Base-by-base conservation (phyloP, 2,888 invertebrate species). In the Proisotoma minuta region DNA sequence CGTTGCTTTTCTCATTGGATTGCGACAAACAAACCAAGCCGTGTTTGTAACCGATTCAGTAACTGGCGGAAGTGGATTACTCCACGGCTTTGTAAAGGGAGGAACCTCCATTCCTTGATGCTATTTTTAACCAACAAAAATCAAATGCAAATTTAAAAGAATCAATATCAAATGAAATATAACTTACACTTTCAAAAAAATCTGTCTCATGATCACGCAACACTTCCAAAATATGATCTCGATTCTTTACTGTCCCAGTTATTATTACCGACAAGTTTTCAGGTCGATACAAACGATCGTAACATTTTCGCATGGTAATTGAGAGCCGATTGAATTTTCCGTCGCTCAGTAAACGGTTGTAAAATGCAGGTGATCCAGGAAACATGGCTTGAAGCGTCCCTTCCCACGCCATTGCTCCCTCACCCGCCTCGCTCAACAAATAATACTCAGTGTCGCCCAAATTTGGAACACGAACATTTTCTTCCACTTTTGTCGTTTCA, bases 231-330 rank as follows among this genome's bases (percentile, higher is more conserved):
- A 73, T 62, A 24, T 68, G 67, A n/a, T 64, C 65, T 8, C 48
- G 49, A 23, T 65, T 65, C 23, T 69, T 57, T 15, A 71, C 23
- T 10, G 62, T 62, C 20, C 94, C 94, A 10, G 88, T 86, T 57
- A 94, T 84, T 57, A 93, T 86, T 4, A 94, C 81, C 39, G 88
- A 87, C 65, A 94, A 79, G 78, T 96, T 96, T 78, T 93, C 91
- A 1, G 94, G 86, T n/a, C 91, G 82, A 78, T 95, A 96, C 78
- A 89, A 93, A 63, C 87, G 82, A 74, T 86, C 85, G 77, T 94
- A 94, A 76, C 87, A 95, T 20, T 84, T 80, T 70, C 83, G 82
- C 23, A 90, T 86, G 88, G 66, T 68, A 39, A 56, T 47, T 15
- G 64, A 65, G 10, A 70, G 51, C n/a, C 63, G 60, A 53, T 64